Evolutionary conservation across 2,888 invertebrate genomes (phyloP).

Genomic region (Tinea trinotella): DNA sequence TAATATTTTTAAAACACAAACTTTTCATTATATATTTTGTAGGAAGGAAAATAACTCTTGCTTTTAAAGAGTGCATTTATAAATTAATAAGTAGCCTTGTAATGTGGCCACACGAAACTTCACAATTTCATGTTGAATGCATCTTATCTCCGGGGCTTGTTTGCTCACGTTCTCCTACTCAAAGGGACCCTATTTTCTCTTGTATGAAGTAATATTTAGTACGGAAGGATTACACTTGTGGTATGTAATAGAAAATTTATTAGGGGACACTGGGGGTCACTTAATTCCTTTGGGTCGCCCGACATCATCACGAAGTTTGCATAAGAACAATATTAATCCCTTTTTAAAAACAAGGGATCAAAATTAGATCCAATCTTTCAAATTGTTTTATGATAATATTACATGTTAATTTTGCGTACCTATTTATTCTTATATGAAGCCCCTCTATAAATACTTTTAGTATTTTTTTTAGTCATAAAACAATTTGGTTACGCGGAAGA

Average conservation of each 20-base stretch:
- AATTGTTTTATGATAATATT: too few relatives aligned
- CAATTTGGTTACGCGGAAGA: too few relatives aligned
- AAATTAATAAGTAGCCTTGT: slow-evolving; percentile 63
- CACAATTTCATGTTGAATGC: slow-evolving; percentile 63
- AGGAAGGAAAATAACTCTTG: too few relatives aligned
- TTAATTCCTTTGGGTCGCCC: neutral
- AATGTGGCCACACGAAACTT: slow-evolving; percentile 42
- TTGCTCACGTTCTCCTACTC: slow-evolving; percentile 31
- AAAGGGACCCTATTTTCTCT: slow-evolving; percentile 12
- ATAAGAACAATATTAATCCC: too few relatives aligned
- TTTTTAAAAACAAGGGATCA: too few relatives aligned
- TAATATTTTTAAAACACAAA: too few relatives aligned
- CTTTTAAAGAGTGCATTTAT: slow-evolving; percentile 31
- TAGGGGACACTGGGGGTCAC: neutral
- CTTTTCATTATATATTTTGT: too few relatives aligned
- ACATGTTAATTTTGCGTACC: too few relatives aligned
- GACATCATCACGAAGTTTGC: neutral
- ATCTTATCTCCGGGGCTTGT: slow-evolving; percentile 57
- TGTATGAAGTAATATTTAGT: slow-evolving; percentile 17
- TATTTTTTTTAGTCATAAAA: too few relatives aligned
- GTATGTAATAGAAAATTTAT: neutral
- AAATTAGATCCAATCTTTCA: too few relatives aligned
- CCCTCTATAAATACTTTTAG: too few relatives aligned
- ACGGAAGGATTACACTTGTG: neutral
- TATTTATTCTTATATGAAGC: too few relatives aligned